Base-by-base conservation (phyloP, 2,888 invertebrate species). In the Metopia argyrocephala region DNA sequence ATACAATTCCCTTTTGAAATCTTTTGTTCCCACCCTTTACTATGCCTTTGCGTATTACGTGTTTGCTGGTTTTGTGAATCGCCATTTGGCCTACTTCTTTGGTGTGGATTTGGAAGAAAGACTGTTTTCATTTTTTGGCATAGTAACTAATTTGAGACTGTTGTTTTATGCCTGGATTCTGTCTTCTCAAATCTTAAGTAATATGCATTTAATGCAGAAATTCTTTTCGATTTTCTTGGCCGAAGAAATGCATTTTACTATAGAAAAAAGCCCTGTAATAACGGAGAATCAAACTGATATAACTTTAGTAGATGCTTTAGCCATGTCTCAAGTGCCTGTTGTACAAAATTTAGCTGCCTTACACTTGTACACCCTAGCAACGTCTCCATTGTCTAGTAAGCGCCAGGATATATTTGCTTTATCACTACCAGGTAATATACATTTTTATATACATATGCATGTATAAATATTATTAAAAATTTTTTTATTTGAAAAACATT, bases 331-430 rank as follows among this genome's bases (percentile, higher is more conserved):
- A 74, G 92, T 93, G 71, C 91, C 93, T 62, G 93, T 95, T 65
- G 92, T 94, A 82, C 94, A 95, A 87, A 94, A 95, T 86, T 91
- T 97, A 70, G 96, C 95, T 5, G 95, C 94, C 80, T 91, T 94
- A 79, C 96, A 96, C 88, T 91, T 97, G 21, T 93, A 92, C 85
- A 92, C 93, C 38, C 88, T 96, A 85, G 92, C 93, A 0, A 80
- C 79, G 4, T 83, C 83, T 85, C 93, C 93, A 86, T 93, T 94
- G 52, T 87, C 91, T 23, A 64, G 82, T 0, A 92, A 95, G 84
- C 92, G 96, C 61, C 89, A 91, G 83, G 91, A 93, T 74, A 91
- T 97, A 52, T 97, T 94, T 87, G 92, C 93, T 15, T 91, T 96
- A 0, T 96, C 96, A 31, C 93, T 94, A 86, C 96, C 96, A 27